These are phyloP conservation scores for Brachirus orientalis DNA, from an alignment of 2,113 vertebrate species.

Conservation along the genomic window DNA sequence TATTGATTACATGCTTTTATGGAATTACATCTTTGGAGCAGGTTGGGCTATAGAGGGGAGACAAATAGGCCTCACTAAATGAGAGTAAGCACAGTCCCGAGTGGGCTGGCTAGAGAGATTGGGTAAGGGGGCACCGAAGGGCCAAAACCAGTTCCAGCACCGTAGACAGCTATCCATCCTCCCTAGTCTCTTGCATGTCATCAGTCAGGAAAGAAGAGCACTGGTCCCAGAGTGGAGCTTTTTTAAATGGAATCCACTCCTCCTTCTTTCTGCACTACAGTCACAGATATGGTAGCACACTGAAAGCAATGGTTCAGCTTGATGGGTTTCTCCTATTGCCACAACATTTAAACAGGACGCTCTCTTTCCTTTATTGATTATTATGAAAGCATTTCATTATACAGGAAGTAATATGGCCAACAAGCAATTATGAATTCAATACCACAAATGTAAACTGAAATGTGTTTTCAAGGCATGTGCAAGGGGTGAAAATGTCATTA, in stretches of 20 bases:
- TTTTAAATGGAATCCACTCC: conserved; percentile 65
- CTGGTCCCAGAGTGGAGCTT: conserved; percentile 52
- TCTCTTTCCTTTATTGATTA: conserved; percentile 81
- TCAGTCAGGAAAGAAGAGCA: conserved; percentile 54
- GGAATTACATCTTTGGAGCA: conserved; percentile 84
- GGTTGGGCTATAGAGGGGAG: conserved; percentile 75
- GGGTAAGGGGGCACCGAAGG: conserved; percentile 59
- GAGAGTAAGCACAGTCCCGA: conserved; percentile 77
- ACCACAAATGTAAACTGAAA: conserved; percentile 75
- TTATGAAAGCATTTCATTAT: conserved; percentile 79
- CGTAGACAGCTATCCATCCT: conserved; percentile 65
- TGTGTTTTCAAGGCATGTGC: conserved; percentile 64
- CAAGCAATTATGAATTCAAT: conserved; percentile 81
- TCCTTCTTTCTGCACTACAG: conserved; percentile 27
- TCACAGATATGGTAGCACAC: conserved; percentile 38
- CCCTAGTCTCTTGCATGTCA: conserved; percentile 42
- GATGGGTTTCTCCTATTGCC: conserved; percentile 67
- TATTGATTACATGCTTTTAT: conserved; percentile 87
- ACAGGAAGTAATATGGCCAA: conserved; percentile 72
- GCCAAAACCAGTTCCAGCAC: conserved; percentile 57
- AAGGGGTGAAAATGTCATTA: conserved; percentile 61
- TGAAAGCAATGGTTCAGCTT: conserved; percentile 58
- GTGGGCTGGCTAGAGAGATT: conserved; percentile 64
- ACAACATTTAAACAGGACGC: conserved; percentile 72
- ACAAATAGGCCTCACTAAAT: conserved; percentile 82